Conservation (phyloP, 2,888 invertebrate species). For the Nezara viridula region DNA sequence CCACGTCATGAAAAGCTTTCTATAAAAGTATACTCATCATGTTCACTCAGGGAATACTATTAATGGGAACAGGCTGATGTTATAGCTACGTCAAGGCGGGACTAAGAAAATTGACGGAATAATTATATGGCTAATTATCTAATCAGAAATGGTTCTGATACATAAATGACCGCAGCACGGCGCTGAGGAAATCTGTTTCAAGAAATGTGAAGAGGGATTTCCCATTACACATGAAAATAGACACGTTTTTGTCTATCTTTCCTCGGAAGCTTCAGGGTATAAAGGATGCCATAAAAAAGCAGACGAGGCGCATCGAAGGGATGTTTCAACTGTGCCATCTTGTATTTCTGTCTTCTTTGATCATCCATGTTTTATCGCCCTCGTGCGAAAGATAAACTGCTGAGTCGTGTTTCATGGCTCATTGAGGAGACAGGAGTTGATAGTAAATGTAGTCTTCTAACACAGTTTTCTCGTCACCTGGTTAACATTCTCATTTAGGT, state of each 20-base stretch:
- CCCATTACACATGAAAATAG: slow-evolving; percentile 16
- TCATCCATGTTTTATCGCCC: not conserved
- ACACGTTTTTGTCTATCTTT: not conserved
- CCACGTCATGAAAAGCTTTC: not conserved
- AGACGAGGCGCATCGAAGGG: not conserved
- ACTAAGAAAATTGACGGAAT: not conserved
- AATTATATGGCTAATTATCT: too few species aligned
- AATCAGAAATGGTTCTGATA: not conserved
- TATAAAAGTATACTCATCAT: not conserved
- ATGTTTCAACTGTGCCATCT: not conserved
- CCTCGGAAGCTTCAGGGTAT: not conserved
- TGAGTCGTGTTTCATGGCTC: not conserved
- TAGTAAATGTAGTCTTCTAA: not conserved
- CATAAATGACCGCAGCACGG: not conserved
- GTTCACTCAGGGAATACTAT: not conserved
- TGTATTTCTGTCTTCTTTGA: not conserved
- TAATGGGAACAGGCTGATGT: not conserved
- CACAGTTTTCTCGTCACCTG: not conserved
- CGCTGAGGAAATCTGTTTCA: not conserved
- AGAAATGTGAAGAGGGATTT: not conserved
- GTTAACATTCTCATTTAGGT: not conserved
- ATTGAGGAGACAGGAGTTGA: not conserved
- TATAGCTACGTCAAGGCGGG: not conserved
- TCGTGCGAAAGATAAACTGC: not conserved
- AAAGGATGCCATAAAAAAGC: not conserved